Conservation (phyloP, 1,140 invertebrate genomes). For the Coenobita brevimanus region DNA sequence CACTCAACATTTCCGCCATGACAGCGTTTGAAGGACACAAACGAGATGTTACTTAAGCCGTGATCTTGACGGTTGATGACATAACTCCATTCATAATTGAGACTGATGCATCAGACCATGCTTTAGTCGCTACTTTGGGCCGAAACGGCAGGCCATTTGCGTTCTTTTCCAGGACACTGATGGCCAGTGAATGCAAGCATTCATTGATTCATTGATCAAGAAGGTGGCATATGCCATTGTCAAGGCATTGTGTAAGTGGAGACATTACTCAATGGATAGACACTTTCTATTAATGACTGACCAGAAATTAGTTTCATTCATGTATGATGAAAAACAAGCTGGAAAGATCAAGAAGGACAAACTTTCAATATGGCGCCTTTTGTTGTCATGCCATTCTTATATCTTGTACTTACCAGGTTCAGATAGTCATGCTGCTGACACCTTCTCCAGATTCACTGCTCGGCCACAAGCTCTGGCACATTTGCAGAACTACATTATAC, state of each 20-base stretch:
- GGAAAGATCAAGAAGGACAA: constrained; percentile 69
- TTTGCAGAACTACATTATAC: constrained; percentile 57
- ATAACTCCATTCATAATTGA: neutral
- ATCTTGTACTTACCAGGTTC: too few relatives aligned
- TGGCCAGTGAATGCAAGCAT: neutral
- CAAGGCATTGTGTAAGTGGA: constrained; percentile 60
- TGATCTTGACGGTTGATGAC: constrained; percentile 17
- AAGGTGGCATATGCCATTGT: constrained; percentile 68
- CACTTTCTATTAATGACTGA: constrained; percentile 70
- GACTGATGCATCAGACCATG: constrained; percentile 57
- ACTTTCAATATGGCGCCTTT: constrained; percentile 70
- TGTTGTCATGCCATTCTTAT: constrained; percentile 68
- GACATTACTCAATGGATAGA: constrained; percentile 57
- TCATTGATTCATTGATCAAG: constrained; percentile 58
- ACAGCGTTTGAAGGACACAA: constrained; percentile 45
- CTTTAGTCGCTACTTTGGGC: constrained; percentile 64
- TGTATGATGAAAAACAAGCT: constrained; percentile 30
- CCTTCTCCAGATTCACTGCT: too few relatives aligned
- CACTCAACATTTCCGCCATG: neutral
- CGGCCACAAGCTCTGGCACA: constrained; percentile 63
- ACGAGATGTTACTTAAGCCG: constrained; percentile 24
- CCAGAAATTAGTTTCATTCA: too few relatives aligned
- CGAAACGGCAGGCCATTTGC: constrained; percentile 58
- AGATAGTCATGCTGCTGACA: too few relatives aligned
- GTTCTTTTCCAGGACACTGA: constrained; percentile 65